Evolutionary conservation across 1,140 invertebrate genomes (phyloP).

Genomic region (Ceratina calcarata): DNA sequence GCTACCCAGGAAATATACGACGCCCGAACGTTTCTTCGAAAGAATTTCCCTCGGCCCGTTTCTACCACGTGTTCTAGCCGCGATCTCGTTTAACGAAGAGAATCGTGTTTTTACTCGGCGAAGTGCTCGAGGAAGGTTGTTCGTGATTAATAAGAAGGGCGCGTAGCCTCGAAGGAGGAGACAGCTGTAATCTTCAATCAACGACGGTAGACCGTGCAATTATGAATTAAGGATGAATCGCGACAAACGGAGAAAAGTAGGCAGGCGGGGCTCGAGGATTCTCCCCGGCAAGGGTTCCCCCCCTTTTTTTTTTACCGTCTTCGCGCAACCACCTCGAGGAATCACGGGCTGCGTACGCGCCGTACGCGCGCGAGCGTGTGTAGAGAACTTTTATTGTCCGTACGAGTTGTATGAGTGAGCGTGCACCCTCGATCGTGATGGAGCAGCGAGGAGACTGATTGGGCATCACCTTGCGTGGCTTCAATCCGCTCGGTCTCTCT

Average conservation of each 20-base stretch:
- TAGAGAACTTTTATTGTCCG: constrained; percentile 51
- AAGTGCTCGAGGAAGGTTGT: constrained; percentile 3
- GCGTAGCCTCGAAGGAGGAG: constrained; percentile 27
- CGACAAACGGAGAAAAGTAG: constrained; percentile 44
- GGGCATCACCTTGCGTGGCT: constrained; percentile 59
- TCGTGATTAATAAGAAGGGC: constrained; percentile 26
- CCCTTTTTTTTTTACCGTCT: not conserved
- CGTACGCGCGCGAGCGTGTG: not conserved
- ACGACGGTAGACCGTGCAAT: constrained; percentile 55
- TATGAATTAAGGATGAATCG: constrained; percentile 63
- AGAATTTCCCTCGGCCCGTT: not conserved
- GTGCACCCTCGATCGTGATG: constrained; percentile 47
- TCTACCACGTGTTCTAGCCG: not conserved
- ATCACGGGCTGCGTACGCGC: constrained; percentile 7
- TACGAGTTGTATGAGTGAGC: not conserved
- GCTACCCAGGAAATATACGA: constrained; percentile 43
- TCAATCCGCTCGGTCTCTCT: constrained; percentile 41
- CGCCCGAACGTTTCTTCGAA: not conserved
- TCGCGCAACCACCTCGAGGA: not conserved
- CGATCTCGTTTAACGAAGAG: constrained; percentile 23
- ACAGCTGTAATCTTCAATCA: constrained; percentile 64
- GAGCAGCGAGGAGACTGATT: constrained; percentile 54
- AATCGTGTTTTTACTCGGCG: not conserved
- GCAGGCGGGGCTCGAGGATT: constrained; percentile 22
- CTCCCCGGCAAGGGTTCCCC: constrained; percentile 21